Percentiles rank a stretch among this genome's conserved stretches.
Conservation (phyloP, 2,888 invertebrate species). For the Catocala fraxini region DNA sequence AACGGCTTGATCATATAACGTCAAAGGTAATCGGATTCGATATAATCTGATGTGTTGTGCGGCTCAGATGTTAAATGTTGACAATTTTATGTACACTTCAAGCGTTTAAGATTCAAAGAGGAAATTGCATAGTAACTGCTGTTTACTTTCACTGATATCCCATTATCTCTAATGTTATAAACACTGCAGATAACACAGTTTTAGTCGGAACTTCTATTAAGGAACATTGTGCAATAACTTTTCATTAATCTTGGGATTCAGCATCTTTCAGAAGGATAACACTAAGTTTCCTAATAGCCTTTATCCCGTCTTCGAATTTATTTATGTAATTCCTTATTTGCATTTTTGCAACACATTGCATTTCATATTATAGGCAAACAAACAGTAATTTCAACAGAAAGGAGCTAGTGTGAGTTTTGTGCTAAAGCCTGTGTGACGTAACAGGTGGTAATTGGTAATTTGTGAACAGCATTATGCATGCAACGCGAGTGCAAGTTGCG, state of each 20-base stretch:
- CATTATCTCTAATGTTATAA: no score
- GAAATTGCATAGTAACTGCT: background rate
- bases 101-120: background rate
- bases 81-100: no score
- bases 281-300: no score
- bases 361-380: slow-evolving; percentile 29
- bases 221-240: no score
- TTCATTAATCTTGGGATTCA: no score
- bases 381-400: slow-evolving; percentile 25
- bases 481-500: slow-evolving; percentile 43
- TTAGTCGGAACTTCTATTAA: no score
- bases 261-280: background rate
- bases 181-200: no score
- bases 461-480: slow-evolving; percentile 49
- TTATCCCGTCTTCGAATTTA: no score
- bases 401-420: slow-evolving; percentile 31
- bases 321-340: background rate
- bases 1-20: slow-evolving; percentile 29
- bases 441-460: slow-evolving; percentile 54
- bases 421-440: slow-evolving; percentile 33
- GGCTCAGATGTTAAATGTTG: no score
- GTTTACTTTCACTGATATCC: background rate
- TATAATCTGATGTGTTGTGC: no score
- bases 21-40: background rate
- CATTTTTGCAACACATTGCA: slow-evolving; percentile 19